These are phyloP conservation scores for Danionella dracula DNA, from an alignment of 2,797 vertebrate species.

Conservation along the genomic window DNA sequence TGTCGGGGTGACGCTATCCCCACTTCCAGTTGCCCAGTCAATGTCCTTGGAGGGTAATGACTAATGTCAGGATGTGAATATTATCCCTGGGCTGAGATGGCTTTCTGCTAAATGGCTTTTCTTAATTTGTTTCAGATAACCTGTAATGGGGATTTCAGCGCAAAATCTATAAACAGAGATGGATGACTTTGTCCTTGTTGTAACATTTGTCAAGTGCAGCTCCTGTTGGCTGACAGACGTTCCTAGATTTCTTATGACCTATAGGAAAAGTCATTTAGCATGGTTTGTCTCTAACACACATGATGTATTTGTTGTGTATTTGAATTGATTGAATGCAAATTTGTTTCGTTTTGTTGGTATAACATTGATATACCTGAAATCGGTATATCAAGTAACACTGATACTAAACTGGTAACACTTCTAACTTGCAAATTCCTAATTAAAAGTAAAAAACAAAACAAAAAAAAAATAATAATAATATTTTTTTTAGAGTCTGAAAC, in stretches of 20 bases:
- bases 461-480: too few relatives aligned
- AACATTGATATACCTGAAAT: too few relatives aligned
- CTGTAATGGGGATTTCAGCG: slow-evolving; percentile 29
- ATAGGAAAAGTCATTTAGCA: slow-evolving; percentile 7
- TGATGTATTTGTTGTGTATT: too few relatives aligned
- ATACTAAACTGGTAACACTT: too few relatives aligned
- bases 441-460: too few relatives aligned
- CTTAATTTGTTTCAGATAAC: slow-evolving; percentile 30
- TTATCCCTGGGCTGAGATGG: slow-evolving; percentile 24
- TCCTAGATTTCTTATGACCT: slow-evolving; percentile 4
- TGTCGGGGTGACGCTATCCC: slow-evolving; percentile 37
- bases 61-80: slow-evolving; percentile 22
- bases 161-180: slow-evolving; percentile 24
- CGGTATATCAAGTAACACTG: too few relatives aligned
- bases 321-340: too few relatives aligned
- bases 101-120: slow-evolving; percentile 24
- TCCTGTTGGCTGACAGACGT: slow-evolving; percentile 20
- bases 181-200: slow-evolving; percentile 34
- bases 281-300: too few relatives aligned
- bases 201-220: slow-evolving; percentile 10
- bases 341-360: too few relatives aligned
- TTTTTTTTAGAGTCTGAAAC: too few relatives aligned
- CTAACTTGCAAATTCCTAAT: too few relatives aligned
- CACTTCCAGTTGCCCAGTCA: background rate
- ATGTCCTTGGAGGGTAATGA: slow-evolving; percentile 13